These are phyloP conservation scores for Silurus asotus DNA, from an alignment of 2,113 vertebrate species.

Conservation along the genomic window DNA sequence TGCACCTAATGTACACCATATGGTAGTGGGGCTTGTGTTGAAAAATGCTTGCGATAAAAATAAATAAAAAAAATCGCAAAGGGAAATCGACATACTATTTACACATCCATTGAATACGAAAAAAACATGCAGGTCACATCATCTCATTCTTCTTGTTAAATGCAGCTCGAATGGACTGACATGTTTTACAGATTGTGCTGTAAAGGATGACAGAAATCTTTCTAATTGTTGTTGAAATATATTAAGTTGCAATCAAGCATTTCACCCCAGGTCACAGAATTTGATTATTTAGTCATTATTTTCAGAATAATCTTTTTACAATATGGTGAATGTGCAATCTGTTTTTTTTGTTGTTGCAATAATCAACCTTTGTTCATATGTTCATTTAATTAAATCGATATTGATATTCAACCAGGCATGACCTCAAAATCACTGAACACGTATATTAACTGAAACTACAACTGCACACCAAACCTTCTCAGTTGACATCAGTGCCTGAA, in stretches of 20 bases:
- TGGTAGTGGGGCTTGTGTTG: not conserved
- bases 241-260: not conserved
- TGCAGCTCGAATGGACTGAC: not conserved
- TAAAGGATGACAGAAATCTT: not conserved
- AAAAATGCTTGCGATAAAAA: not conserved
- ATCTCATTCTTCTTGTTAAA: not conserved
- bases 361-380: too few relatives aligned
- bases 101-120: not conserved
- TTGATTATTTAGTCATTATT: not conserved
- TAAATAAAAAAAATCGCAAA: too few relatives aligned
- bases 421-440: not conserved
- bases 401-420: not conserved
- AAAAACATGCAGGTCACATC: not conserved
- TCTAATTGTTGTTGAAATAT: not conserved
- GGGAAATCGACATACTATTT: not conserved
- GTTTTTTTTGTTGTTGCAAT: too few relatives aligned
- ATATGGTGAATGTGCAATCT: not conserved
- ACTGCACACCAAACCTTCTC: not conserved
- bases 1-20: not conserved
- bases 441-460: not conserved
- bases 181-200: not conserved
- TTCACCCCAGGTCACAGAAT: not conserved
- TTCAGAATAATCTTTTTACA: not conserved
- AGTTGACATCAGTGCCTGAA: not conserved
- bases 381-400: not conserved